Evolutionary conservation across 2,888 invertebrate species (phyloP).

Genomic region (Trichopoda pennipes): DNA sequence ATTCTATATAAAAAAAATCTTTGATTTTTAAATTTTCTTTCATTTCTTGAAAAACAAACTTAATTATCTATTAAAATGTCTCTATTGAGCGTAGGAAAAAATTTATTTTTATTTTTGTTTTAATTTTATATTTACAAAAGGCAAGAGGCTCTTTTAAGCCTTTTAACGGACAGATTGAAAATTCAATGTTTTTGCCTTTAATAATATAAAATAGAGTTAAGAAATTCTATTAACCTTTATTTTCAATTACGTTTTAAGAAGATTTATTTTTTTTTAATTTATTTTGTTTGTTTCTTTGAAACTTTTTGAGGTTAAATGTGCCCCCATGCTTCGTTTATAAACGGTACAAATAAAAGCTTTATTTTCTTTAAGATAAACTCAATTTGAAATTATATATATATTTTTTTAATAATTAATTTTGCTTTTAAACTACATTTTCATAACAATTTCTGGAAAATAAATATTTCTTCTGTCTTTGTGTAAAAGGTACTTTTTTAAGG

Average conservation of each 20-base stretch:
- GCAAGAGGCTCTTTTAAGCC: conserved; percentile 11
- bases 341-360: too few species aligned
- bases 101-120: not conserved
- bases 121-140: not conserved
- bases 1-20: not conserved
- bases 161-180: conserved; percentile 16
- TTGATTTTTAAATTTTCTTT: not conserved
- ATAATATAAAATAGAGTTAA: not conserved
- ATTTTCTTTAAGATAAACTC: too few species aligned
- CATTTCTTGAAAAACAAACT: not conserved
- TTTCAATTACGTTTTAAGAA: conserved; percentile 19
- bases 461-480: too few species aligned
- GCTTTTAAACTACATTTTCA: too few species aligned
- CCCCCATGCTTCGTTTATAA: too few species aligned
- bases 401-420: too few species aligned
- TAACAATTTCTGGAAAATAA: too few species aligned
- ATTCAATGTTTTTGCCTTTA: conserved; percentile 21
- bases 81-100: conserved; percentile 9
- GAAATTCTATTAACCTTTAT: conserved; percentile 24
- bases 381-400: too few species aligned
- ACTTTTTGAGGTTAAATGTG: conserved; percentile 35
- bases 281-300: conserved; percentile 15
- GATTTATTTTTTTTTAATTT: not conserved
- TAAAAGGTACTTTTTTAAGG: too few species aligned
- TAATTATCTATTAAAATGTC: conserved; percentile 9